Evolutionary conservation across 2,113 vertebrate species (phyloP), one percentile per base, ranked within the genome.

Genomic region (Microcebus ravelobensis): DNA sequence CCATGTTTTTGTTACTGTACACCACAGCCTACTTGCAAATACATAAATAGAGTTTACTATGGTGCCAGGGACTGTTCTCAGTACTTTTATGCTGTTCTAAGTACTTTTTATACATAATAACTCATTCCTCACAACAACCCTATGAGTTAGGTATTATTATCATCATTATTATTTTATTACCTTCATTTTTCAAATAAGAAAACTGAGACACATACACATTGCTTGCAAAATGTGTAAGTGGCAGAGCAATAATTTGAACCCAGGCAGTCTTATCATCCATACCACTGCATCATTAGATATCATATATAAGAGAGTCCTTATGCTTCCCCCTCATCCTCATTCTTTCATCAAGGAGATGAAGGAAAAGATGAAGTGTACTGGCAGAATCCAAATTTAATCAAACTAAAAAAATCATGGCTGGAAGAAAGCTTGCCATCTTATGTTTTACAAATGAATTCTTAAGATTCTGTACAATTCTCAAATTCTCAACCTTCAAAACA

Each of bases 171-270:
- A 48, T 93, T 93, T 83, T 5, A 65, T 77, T 50, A 83, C 18
- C 27, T 8, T 39, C n/a, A n/a, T 71, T 92, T 96, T 91, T 79
- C 77, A 80, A 65, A 79, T 91, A 29, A 91, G 73, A 39, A 88
- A 96, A 82, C 29, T 71, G 65, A 82, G 23, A 52, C 13, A 76
- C 55, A 74, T 25, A 31, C 13, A 57, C 6, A 85, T 80, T 91
- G 61, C 27, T 94, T 94, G 71, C 31, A 52, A 73, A 70, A 65
- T 65, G 17, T n/a, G 31, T 57, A 92, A 94, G 27, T 77, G 36
- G 59, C 15, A 82, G 42, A 86, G 29, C 39, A 89, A 94, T 14
- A 45, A 90, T 90, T 74, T 80, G 71, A 94, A 68, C 57, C 79
- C 29, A 67, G 10, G 23, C 27, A 85, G 4, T 89, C 34, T 87